These are phyloP conservation scores for Charanyca ferruginea DNA, from an alignment of 2,888 invertebrate species.

Conservation along the genomic window DNA sequence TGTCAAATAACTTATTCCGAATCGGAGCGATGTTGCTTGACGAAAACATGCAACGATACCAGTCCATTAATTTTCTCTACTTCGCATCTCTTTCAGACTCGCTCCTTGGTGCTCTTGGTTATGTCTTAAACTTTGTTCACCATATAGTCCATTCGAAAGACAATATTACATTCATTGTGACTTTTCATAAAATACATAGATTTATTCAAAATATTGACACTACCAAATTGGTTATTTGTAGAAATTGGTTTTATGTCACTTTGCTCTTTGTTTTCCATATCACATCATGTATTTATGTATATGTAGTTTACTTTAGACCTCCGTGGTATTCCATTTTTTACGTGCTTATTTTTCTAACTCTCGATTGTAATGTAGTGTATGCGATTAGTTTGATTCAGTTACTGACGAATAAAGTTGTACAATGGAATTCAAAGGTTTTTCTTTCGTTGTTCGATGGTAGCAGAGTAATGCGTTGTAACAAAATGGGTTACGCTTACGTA, in stretches of 20 bases:
- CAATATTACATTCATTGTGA: conserved; percentile 39
- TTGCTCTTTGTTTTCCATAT: not conserved
- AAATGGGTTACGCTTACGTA: too few relatives aligned
- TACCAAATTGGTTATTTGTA: conserved; percentile 11
- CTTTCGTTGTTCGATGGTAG: too few relatives aligned
- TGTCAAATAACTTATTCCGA: not conserved
- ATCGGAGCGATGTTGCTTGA: not conserved
- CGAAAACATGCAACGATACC: conserved; percentile 7
- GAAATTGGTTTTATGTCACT: not conserved
- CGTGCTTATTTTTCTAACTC: not conserved
- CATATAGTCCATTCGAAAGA: conserved; percentile 9
- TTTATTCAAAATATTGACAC: conserved; percentile 6
- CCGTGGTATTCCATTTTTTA: conserved; percentile 2
- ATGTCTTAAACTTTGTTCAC: conserved; percentile 18
- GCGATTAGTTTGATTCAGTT: too few relatives aligned
- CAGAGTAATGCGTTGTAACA: too few relatives aligned
- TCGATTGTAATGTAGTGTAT: conserved; percentile 35
- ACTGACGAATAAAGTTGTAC: too few relatives aligned
- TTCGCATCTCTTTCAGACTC: conserved; percentile 23
- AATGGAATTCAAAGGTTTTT: too few relatives aligned
- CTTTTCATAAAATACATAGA: conserved; percentile 44
- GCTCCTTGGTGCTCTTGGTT: conserved; percentile 16
- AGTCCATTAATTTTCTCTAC: conserved; percentile 16
- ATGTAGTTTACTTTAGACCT: conserved; percentile 1
- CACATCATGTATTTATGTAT: not conserved